Evolutionary conservation across 2,113 vertebrate genomes (phyloP).

Genomic region (Alligator mississippiensis): DNA sequence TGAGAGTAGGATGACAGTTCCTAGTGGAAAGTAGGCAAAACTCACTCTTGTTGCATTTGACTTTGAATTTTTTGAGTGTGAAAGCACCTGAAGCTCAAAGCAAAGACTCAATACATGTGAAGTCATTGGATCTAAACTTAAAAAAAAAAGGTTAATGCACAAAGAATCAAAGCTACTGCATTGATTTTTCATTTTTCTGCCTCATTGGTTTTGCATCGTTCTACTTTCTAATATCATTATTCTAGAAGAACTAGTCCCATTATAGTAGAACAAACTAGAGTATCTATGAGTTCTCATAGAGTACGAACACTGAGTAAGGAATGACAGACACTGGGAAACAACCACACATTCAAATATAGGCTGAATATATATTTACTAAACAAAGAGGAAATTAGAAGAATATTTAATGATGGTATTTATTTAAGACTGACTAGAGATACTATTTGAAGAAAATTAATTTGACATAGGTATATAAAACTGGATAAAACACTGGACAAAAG

Average conservation of each 20-base stretch:
- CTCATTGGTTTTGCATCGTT: background rate
- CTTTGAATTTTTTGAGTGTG: background rate
- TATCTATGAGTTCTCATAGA: background rate
- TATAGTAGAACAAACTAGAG: background rate
- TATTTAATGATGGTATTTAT: background rate
- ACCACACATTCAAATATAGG: rapidly evolving
- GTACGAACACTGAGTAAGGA: background rate
- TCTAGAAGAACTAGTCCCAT: background rate
- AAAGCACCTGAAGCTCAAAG: background rate
- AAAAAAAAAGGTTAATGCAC: background rate
- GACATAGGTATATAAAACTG: background rate
- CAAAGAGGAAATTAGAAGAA: background rate
- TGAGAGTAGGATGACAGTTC: background rate
- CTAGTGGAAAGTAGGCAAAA: background rate
- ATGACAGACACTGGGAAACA: background rate
- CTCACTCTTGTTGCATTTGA: background rate
- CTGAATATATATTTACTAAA: background rate
- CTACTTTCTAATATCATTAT: background rate
- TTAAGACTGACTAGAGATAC: background rate
- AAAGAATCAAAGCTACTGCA: background rate
- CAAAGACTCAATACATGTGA: background rate
- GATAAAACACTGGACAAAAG: background rate
- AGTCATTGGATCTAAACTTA: background rate
- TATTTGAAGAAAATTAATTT: background rate
- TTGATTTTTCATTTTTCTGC: background rate